A percentile compares a stretch with the other conserved stretches of the same genome.
Evolutionary conservation across 2,113 vertebrate species (phyloP).

Genomic region (Phainopepla nitens): DNA sequence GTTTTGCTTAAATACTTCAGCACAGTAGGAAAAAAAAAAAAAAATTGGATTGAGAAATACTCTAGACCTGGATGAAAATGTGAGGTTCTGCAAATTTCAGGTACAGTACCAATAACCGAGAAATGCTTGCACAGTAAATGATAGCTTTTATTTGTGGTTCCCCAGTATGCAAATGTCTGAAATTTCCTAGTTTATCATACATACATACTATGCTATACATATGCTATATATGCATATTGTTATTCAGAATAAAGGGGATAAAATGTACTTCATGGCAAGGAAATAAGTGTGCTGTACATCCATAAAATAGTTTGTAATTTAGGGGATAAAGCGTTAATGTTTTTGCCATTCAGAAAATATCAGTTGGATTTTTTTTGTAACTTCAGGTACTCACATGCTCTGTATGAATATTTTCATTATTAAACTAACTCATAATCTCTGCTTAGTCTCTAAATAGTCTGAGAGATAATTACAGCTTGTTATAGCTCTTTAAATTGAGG

Average conservation of each 20-base stretch:
- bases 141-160: not conserved
- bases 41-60: not conserved
- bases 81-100: not conserved
- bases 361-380: not conserved
- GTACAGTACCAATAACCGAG: not conserved
- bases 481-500: not conserved
- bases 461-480: not conserved
- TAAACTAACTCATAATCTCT: not conserved
- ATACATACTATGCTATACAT: not conserved
- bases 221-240: not conserved
- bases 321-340: not conserved
- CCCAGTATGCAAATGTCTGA: not conserved
- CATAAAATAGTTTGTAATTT: conserved; percentile 1
- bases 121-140: not conserved
- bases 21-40: not conserved
- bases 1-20: not conserved
- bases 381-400: not conserved
- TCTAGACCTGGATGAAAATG: not conserved
- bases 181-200: not conserved
- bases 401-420: not conserved
- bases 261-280: not conserved
- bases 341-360: conserved; percentile 29
- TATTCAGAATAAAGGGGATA: not conserved
- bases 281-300: not conserved
- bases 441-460: not conserved